Conservation (phyloP, 2,888 invertebrate species). For the Athalia cordata region DNA sequence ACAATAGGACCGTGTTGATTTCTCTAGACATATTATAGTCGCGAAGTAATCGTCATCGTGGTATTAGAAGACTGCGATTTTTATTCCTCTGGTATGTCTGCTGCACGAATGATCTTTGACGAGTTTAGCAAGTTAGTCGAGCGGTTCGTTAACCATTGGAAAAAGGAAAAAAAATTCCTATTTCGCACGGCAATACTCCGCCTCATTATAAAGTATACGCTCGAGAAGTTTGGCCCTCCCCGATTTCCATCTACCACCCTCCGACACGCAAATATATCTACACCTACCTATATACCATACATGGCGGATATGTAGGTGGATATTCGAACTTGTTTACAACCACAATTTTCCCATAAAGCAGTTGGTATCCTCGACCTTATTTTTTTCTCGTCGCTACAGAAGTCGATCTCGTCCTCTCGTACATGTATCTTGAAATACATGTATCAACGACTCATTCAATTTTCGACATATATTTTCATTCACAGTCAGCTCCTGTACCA, state of each 20-base stretch:
- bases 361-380: constrained; percentile 22
- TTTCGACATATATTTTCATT: not conserved
- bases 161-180: not conserved
- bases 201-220: constrained; percentile 40
- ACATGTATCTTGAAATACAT: not conserved
- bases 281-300: no score
- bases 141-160: constrained; percentile 16
- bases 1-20: not conserved
- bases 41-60: not conserved
- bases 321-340: constrained; percentile 34
- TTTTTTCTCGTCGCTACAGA: constrained; percentile 11
- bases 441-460: not conserved
- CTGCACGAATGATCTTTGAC: not conserved
- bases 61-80: not conserved
- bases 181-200: constrained; percentile 7
- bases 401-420: not conserved
- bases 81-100: not conserved
- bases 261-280: no score
- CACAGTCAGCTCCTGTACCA: no score
- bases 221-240: not conserved
- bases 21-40: not conserved
- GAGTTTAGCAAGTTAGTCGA: constrained; percentile 4
- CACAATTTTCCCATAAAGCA: constrained; percentile 20
- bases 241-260: not conserved
- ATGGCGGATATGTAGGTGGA: not conserved